Base-by-base conservation (phyloP, 2,113 vertebrate genomes). In the Corythaeola cristata region DNA sequence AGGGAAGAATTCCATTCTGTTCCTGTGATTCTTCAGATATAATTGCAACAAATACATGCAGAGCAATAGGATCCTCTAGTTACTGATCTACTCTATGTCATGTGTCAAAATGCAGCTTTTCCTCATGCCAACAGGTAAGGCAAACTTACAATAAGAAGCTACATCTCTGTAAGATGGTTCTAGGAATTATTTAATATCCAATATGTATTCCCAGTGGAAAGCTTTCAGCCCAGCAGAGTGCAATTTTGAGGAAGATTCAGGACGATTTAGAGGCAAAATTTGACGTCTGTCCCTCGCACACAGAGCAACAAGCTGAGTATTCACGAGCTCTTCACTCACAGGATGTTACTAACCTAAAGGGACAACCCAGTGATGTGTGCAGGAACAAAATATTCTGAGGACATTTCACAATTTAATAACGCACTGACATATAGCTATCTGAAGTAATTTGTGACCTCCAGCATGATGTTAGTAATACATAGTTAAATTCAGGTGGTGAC, bases 381-480 rank as follows among this genome's bases (percentile, higher is more conserved):
- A 89, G 56, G 47, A 66, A 87, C 37, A 93, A 63, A 94, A 93
- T 82, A 94, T 64, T 96, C 74, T 76, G 55, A 95, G 68, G 39
- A 59, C 37, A 67, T 49, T 67, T 96, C 59, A 73, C 44, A 92
- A 77, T 96, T 97, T 96, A 89, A 96, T 94, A 90, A 94, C 3
- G 32, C 45, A 56, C 47, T 77, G 44, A 27, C 77, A 32, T 85
- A 84, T 37, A 59, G 67, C 67, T 90, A 73, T 72, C 32, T 15
- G 44, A 53, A 90, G 77, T 71, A 7, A 79, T 72, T 71, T 92
- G 27, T 92, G 72, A 93, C 49, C 33, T 93, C 28, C 26, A 67
- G 16, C 17, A 45, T 64, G 47, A 90, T 82, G 41, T 62, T 88
- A 89, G n/a, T 8, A 90, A 83, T 32, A 80, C 8, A 88, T 16